These are phyloP conservation scores for Helicoverpa zea DNA, from an alignment of 1,140 invertebrate genomes.

Conservation along the genomic window DNA sequence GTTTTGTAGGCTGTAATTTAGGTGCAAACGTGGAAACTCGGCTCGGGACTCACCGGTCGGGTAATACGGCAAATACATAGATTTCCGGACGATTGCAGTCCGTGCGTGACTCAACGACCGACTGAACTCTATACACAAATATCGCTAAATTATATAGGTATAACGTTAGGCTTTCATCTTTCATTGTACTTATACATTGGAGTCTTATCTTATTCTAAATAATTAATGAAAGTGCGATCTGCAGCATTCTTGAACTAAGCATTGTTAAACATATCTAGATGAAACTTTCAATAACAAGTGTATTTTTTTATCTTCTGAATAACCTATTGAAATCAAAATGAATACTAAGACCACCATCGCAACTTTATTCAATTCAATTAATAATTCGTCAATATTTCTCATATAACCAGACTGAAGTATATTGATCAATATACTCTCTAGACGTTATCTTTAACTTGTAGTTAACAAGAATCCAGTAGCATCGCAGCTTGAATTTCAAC, in stretches of 20 bases:
- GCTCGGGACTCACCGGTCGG: slow-evolving; percentile 35
- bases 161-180: background rate
- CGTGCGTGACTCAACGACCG: slow-evolving; percentile 59
- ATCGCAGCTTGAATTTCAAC: slow-evolving; percentile 26
- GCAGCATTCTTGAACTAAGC: too few relatives aligned
- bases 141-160: slow-evolving; percentile 42
- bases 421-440: slow-evolving; percentile 19
- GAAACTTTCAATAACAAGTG: too few relatives aligned
- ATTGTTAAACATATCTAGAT: too few relatives aligned
- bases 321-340: background rate
- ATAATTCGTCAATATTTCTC: background rate
- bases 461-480: slow-evolving; percentile 7
- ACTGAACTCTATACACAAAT: slow-evolving; percentile 47
- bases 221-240: too few relatives aligned
- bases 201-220: background rate
- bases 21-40: slow-evolving; percentile 50
- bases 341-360: background rate
- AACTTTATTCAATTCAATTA: background rate
- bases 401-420: background rate
- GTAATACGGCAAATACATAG: slow-evolving; percentile 63
- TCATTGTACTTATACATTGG: background rate
- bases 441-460: slow-evolving; percentile 28
- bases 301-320: background rate
- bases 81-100: slow-evolving; percentile 60
- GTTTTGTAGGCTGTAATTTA: slow-evolving; percentile 51